phyloP scores from a whole-genome alignment of 1,140 invertebrate species.

The Scaptomyza hsui region DNA sequence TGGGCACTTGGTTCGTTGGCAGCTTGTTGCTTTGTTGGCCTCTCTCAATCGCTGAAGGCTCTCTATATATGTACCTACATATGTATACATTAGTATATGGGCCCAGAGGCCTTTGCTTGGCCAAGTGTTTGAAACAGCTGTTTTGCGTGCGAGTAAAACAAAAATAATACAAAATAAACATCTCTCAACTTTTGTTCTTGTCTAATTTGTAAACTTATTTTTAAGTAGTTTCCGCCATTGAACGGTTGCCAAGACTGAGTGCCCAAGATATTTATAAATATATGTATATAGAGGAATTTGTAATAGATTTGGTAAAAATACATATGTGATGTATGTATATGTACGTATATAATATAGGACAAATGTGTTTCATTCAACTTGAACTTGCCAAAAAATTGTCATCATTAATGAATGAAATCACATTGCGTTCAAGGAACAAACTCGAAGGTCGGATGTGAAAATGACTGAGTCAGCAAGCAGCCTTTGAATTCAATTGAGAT shows the following conservation, averaged over 20 bases:
- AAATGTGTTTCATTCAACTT: slow-evolving; percentile 72
- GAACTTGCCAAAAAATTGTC: slow-evolving; percentile 66
- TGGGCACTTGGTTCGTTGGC: slow-evolving; percentile 32
- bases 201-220: slow-evolving; percentile 33
- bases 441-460: slow-evolving; percentile 22
- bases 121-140: slow-evolving; percentile 41
- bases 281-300: slow-evolving; percentile 37
- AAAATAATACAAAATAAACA: slow-evolving; percentile 36
- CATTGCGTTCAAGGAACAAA: neutral
- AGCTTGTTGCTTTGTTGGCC: slow-evolving; percentile 71
- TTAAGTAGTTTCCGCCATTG: slow-evolving; percentile 29
- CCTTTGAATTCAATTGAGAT: slow-evolving; percentile 13
- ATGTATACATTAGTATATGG: neutral
- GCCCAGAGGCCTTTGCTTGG: slow-evolving; percentile 20
- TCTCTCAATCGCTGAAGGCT: slow-evolving; percentile 29
- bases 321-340: slow-evolving; percentile 36
- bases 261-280: slow-evolving; percentile 23
- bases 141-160: slow-evolving; percentile 23
- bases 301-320: slow-evolving; percentile 71
- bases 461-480: slow-evolving; percentile 31
- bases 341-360: neutral
- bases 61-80: slow-evolving; percentile 12
- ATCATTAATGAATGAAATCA: slow-evolving; percentile 66
- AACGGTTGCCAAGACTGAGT: slow-evolving; percentile 18
- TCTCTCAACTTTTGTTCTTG: slow-evolving; percentile 17